Evolutionary conservation across 2,797 vertebrate genomes (phyloP).

Genomic region (Uromys caudimaculatus): DNA sequence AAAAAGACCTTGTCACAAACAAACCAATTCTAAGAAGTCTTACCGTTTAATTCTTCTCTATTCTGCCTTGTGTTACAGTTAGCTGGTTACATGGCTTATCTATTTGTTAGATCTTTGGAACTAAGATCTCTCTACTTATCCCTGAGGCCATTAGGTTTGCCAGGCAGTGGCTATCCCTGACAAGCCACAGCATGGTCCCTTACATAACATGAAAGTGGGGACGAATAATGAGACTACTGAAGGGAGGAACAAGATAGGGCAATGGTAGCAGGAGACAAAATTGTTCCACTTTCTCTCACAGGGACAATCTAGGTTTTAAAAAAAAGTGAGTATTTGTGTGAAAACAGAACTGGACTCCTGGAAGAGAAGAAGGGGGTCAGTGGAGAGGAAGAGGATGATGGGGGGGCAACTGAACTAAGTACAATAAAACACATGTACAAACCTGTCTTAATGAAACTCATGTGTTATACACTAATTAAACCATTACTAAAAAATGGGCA

Average conservation of each 20-base stretch:
- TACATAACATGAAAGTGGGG: neutral
- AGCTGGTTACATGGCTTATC: neutral
- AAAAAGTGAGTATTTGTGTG: neutral
- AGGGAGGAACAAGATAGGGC: neutral
- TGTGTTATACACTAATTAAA: neutral
- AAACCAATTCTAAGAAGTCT: neutral
- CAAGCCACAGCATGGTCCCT: neutral
- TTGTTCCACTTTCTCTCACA: neutral
- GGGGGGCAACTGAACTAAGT: neutral
- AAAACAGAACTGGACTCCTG: neutral
- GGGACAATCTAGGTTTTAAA: neutral
- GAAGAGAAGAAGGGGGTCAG: neutral
- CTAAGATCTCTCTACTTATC: neutral
- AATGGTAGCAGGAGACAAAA: neutral
- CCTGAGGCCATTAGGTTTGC: neutral
- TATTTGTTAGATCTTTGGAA: constrained; percentile 20
- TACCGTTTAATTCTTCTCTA: neutral
- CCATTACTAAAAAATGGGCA: neutral
- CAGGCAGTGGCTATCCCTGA: neutral
- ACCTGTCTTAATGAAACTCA: neutral
- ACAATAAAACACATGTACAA: neutral
- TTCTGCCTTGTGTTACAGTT: neutral
- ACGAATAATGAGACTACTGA: neutral
- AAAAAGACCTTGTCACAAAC: neutral
- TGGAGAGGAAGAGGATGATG: neutral